These are phyloP conservation scores for Leptinotarsa lineolata DNA, from an alignment of 1,140 invertebrate species.

Conservation along the genomic window DNA sequence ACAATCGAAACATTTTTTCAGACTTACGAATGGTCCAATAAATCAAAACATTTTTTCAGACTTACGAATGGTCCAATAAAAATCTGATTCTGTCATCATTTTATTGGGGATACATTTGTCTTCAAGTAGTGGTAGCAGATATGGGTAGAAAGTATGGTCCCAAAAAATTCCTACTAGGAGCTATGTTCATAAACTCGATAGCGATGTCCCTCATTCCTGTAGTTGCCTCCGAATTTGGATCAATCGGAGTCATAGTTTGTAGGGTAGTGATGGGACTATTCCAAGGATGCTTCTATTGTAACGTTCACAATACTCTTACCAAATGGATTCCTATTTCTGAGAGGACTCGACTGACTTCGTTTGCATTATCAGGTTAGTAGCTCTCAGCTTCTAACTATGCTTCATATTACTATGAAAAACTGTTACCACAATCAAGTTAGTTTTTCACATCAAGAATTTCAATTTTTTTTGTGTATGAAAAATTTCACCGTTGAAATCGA, in stretches of 20 bases:
- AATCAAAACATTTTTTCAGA: slow-evolving; percentile 44
- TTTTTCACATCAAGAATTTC: too few relatives aligned
- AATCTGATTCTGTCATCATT: slow-evolving; percentile 67
- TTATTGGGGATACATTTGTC: slow-evolving; percentile 65
- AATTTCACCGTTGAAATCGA: too few relatives aligned
- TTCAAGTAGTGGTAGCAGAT: slow-evolving; percentile 69
- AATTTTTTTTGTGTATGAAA: too few relatives aligned
- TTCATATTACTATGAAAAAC: too few relatives aligned
- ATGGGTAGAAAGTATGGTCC: slow-evolving; percentile 67
- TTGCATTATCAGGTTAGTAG: slow-evolving; percentile 58
- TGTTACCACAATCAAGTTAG: too few relatives aligned
- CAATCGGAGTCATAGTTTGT: slow-evolving; percentile 64
- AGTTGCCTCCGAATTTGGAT: slow-evolving; percentile 57
- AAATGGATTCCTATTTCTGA: slow-evolving; percentile 73
- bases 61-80: slow-evolving; percentile 57
- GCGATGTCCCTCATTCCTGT: slow-evolving; percentile 58
- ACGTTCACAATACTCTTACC: slow-evolving; percentile 76
- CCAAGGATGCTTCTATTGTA: slow-evolving; percentile 80
- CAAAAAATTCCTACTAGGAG: slow-evolving; percentile 64
- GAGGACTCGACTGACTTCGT: slow-evolving; percentile 62
- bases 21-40: slow-evolving; percentile 55
- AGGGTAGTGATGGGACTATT: slow-evolving; percentile 76
- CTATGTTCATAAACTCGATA: slow-evolving; percentile 60
- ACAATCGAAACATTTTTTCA: slow-evolving; percentile 25
- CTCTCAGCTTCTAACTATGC: too few relatives aligned